Evolutionary conservation across 53 echinoderm and acorn worm species (phyloP).

Genomic region (Antedon mediterranea): DNA sequence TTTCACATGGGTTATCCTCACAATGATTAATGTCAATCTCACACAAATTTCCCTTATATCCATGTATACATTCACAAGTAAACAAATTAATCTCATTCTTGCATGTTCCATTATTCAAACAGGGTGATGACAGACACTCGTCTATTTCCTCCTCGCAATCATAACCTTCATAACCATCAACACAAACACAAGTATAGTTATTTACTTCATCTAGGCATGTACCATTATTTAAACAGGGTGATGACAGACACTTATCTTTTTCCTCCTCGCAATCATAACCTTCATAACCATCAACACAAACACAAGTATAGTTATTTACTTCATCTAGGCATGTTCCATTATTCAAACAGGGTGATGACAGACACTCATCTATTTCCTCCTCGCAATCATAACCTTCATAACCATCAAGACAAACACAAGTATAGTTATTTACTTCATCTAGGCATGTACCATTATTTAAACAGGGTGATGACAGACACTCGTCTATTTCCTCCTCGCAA

Average conservation of each 20-base stretch:
- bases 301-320: slow-evolving; percentile 4
- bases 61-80: slow-evolving; percentile 8
- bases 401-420: background rate
- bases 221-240: slow-evolving; percentile 12
- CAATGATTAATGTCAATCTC: slow-evolving; percentile 8
- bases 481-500: background rate
- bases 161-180: slow-evolving; percentile 11
- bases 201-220: slow-evolving; percentile 2
- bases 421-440: background rate
- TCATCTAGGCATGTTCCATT: slow-evolving; percentile 7
- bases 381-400: slow-evolving; percentile 4
- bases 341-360: slow-evolving; percentile 15
- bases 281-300: slow-evolving; percentile 9
- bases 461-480: background rate
- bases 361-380: slow-evolving; percentile 19
- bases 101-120: slow-evolving; percentile 12
- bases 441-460: background rate
- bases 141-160: slow-evolving; percentile 3
- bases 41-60: slow-evolving; percentile 13
- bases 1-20: slow-evolving; percentile 18
- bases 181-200: slow-evolving; percentile 6
- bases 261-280: slow-evolving; percentile 7
- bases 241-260: slow-evolving; percentile 12
- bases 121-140: slow-evolving; percentile 10
- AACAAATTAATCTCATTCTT: slow-evolving; percentile 3